Base-by-base conservation (phyloP, 1,140 invertebrate genomes). In the Eupeodes corollae region DNA sequence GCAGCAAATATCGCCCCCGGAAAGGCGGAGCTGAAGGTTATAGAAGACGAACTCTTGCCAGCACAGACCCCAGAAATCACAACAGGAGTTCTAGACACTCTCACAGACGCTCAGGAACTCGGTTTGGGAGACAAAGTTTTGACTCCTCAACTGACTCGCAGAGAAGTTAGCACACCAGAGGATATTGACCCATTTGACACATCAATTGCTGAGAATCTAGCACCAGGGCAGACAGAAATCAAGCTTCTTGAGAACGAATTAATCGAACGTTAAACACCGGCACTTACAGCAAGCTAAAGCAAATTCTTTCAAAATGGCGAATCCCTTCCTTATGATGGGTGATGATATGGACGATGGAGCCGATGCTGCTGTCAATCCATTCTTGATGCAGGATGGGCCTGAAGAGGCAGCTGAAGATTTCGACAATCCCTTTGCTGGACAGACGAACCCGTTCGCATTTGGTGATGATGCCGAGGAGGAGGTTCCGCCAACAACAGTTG, bases 141-240 rank as follows among this genome's bases (percentile, higher is more conserved):
- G 6, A 68, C 65, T 31, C 65, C 65, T 2, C 61, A 61, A 40
- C 48, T 61, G n/a, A 56, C 57, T 31, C 51, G 53, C 0, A 50
- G 47, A 34, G 33, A 55, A 41, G 44, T 55, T 13, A 46, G 43
- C 12, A 45, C 54, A 9, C 52, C 48, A 14, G 65, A 71, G 52
- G 70, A 76, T 42, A 70, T 74, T 15, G 85, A 88, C 73, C 86
- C 86, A 0, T 88, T 88, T 63, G 85, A 88, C 56, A 88, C 86
- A 1, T 87, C 83, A 3, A 82, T 83, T 52, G 83, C 83, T 1
- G 73, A 70, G 42, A 83, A 85, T 58, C 76, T 89, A 31, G 68
- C 79, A 48, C 85, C 84, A 2, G 85, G 86, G 1, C 82, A 80
- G 59, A 79, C 83, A 5, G 86, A 90, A 61, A 64, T 88, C 5